phyloP scores from a whole-genome alignment of 2,113 vertebrate genomes.

The Ailurus styani region DNA sequence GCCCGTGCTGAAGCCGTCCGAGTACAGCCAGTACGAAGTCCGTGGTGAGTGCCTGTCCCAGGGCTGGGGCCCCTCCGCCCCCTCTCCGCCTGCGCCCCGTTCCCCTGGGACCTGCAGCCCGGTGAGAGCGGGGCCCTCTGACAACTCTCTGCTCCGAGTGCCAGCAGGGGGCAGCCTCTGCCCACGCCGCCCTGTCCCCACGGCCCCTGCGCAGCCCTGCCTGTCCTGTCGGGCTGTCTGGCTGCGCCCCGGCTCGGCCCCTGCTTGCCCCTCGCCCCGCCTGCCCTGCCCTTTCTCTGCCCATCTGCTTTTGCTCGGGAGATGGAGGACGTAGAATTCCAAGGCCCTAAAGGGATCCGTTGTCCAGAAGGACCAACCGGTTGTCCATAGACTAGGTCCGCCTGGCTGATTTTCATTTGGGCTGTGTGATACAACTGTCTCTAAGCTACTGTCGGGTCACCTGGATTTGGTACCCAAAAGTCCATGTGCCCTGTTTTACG shows the following conservation, averaged over 20 bases:
- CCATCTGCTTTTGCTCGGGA: neutral
- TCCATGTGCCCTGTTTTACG: neutral
- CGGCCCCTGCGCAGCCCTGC: neutral
- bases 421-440: rapidly evolving
- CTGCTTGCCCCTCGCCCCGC: neutral
- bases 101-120: too few species aligned
- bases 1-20: constrained; percentile 89
- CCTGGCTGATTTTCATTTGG: rapidly evolving
- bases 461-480: neutral
- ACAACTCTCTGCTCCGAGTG: neutral
- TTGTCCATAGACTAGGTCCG: neutral
- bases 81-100: neutral
- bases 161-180: constrained; percentile 25
- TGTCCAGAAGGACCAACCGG: neutral
- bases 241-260: neutral
- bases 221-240: neutral
- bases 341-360: neutral
- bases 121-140: neutral
- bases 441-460: neutral
- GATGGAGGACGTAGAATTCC: neutral
- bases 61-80: rapidly evolving
- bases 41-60: constrained; percentile 81
- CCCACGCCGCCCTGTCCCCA: rapidly evolving
- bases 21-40: constrained; percentile 95
- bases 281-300: neutral